Conservation (phyloP, 2,888 invertebrate species). For the Orgyia antiqua region DNA sequence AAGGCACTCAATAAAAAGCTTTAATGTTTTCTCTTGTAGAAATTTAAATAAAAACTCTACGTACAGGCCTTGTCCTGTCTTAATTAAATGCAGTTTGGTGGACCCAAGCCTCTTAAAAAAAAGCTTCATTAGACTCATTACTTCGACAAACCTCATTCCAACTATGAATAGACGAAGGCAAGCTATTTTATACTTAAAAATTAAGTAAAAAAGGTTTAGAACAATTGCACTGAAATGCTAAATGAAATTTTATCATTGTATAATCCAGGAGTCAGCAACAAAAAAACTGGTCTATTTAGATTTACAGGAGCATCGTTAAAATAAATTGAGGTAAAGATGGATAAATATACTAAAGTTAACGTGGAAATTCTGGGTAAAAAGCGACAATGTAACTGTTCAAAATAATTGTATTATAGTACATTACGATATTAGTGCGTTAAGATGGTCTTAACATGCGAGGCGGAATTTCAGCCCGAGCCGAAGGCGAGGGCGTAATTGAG, state of each 20-base stretch:
- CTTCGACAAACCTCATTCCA: conserved; percentile 26
- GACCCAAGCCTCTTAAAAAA: conserved; percentile 54
- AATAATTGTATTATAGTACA: too few species aligned
- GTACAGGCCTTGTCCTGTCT: conserved; percentile 36
- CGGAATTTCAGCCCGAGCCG: too few species aligned
- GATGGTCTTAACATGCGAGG: too few species aligned
- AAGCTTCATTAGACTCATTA: conserved; percentile 65
- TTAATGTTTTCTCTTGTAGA: too few species aligned
- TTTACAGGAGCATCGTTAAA: conserved; percentile 59
- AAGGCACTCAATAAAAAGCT: too few species aligned
- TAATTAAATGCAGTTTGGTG: conserved; percentile 56
- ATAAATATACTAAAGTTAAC: conserved; percentile 48
- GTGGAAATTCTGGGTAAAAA: conserved; percentile 28
- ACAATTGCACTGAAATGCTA: conserved; percentile 2
- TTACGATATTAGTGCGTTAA: too few species aligned
- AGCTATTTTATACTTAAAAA: conserved; percentile 22
- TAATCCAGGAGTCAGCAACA: conserved; percentile 32
- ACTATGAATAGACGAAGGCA: conserved; percentile 10
- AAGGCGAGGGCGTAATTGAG: too few species aligned
- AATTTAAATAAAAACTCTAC: conserved; percentile 32
- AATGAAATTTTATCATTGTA: conserved; percentile 20
- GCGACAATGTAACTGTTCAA: too few species aligned
- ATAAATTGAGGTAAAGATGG: conserved; percentile 62
- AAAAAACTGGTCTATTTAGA: conserved; percentile 50
- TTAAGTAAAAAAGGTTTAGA: conserved; percentile 9